Evolutionary conservation across 2,113 vertebrate genomes (phyloP).

Genomic region (Pipra filicauda): DNA sequence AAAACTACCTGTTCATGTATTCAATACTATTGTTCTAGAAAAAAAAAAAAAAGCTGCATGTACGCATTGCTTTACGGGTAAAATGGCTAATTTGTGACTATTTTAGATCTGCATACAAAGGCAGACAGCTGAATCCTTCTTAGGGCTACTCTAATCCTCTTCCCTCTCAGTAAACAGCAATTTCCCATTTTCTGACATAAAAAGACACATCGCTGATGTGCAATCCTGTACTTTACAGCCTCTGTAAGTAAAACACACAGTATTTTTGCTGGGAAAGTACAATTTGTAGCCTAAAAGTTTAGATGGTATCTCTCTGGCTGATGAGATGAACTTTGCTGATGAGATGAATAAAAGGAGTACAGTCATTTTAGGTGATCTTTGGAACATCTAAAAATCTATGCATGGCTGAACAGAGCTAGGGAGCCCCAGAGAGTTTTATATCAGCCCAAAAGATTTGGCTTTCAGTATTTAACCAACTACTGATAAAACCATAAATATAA

Average conservation of each 20-base stretch:
- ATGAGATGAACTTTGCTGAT: constrained; percentile 54
- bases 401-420: not conserved
- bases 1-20: not conserved
- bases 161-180: constrained; percentile 34
- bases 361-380: not conserved
- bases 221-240: not conserved
- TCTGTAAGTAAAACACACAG: not conserved
- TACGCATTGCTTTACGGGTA: not conserved
- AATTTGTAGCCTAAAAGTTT: constrained; percentile 19
- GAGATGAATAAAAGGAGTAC: constrained; percentile 28
- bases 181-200: constrained; percentile 11
- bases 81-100: not conserved
- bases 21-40: not conserved
- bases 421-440: not conserved
- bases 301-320: constrained; percentile 26
- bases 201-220: not conserved
- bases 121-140: constrained; percentile 12
- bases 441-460: not conserved
- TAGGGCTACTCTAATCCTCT: not conserved
- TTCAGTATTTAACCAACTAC: not conserved
- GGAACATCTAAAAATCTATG: not conserved
- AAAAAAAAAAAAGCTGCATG: not conserved
- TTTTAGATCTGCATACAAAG: not conserved
- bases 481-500: not conserved
- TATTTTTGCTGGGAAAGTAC: constrained; percentile 29